Conservation (phyloP, 2,797 vertebrate species). For the Pangasius mekongensis region DNA sequence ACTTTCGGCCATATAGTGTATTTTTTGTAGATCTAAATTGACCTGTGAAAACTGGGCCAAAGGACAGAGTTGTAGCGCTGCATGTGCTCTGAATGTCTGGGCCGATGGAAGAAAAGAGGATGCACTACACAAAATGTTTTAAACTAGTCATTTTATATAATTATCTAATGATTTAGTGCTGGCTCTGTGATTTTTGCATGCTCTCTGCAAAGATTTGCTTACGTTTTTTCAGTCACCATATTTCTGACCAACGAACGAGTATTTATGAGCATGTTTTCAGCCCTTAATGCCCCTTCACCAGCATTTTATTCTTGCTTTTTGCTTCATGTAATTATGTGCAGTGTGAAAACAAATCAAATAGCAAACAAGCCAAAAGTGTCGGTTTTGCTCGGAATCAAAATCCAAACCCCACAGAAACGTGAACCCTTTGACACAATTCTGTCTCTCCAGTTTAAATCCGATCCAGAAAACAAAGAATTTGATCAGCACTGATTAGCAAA, state of each 20-base stretch:
- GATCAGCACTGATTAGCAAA: conserved; percentile 25
- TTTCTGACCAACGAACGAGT: neutral
- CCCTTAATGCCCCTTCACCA: neutral
- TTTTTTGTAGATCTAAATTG: neutral
- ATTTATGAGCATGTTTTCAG: neutral
- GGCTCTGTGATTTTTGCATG: neutral
- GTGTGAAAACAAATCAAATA: neutral
- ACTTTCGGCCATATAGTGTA: neutral
- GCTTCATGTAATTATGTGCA: neutral
- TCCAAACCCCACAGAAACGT: neutral
- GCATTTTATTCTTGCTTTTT: neutral
- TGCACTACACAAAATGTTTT: neutral
- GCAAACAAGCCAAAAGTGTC: neutral
- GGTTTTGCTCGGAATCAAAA: neutral
- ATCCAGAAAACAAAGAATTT: conserved; percentile 23
- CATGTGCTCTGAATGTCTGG: neutral
- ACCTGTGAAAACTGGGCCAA: neutral
- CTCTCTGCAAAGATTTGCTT: neutral
- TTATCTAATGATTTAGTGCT: neutral
- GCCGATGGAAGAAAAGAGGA: neutral
- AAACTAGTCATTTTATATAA: neutral
- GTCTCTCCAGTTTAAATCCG: neutral
- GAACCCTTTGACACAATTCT: neutral
- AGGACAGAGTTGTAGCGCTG: neutral
- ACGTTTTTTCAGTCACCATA: neutral